These are phyloP conservation scores for Bombylius major DNA, from an alignment of 2,888 invertebrate species.

Conservation along the genomic window DNA sequence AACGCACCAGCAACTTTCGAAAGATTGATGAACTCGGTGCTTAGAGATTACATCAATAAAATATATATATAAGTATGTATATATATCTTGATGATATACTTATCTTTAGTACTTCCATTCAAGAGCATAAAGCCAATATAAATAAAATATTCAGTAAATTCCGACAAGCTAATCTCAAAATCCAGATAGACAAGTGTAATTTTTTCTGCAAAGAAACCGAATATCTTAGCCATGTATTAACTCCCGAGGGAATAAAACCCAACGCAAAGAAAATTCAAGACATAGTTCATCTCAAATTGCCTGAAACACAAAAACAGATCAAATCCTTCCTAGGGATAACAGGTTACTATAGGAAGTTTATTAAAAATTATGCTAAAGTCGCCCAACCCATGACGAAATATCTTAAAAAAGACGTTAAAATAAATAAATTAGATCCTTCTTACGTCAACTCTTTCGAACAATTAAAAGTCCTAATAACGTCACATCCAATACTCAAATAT, in stretches of 20 bases:
- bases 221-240: not conserved
- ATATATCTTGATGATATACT: slow-evolving; percentile 23
- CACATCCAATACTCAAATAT: not conserved
- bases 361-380: not conserved
- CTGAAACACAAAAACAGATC: not conserved
- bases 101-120: slow-evolving; percentile 11
- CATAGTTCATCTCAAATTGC: not conserved
- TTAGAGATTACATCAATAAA: slow-evolving; percentile 11
- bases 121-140: slow-evolving; percentile 15
- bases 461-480: not conserved
- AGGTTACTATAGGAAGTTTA: not conserved
- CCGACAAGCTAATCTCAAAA: not conserved
- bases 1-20: slow-evolving; percentile 26
- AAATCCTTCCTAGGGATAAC: not conserved
- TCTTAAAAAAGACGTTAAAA: not conserved
- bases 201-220: not conserved
- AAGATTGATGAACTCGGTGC: slow-evolving; percentile 21
- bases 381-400: not conserved
- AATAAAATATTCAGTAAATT: not conserved
- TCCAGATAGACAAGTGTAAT: not conserved
- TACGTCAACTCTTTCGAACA: not conserved
- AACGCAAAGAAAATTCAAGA: not conserved
- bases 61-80: too few relatives aligned
- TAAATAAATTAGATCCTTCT: not conserved
- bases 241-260: not conserved